Evolutionary conservation across 1,140 invertebrate species (phyloP).

Genomic region (Delia radicum): DNA sequence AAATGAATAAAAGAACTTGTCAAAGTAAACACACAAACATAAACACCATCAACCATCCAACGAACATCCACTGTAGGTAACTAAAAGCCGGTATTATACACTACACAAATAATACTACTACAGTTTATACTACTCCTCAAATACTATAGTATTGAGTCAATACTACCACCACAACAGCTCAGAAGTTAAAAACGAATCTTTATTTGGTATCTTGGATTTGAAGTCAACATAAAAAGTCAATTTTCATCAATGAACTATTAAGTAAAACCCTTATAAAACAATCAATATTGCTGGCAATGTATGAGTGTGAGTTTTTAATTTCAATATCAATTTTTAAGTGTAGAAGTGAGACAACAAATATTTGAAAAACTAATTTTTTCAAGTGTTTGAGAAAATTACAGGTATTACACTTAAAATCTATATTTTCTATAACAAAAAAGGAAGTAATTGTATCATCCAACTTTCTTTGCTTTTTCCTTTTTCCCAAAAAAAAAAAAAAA

Average conservation of each 20-base stretch:
- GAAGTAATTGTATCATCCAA: too few relatives aligned
- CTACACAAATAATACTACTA: neutral
- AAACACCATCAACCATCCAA: neutral
- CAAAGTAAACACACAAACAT: slow-evolving; percentile 22
- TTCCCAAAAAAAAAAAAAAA: too few relatives aligned
- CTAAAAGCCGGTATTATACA: slow-evolving; percentile 12
- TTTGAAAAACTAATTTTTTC: neutral
- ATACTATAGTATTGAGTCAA: too few relatives aligned
- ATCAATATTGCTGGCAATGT: neutral
- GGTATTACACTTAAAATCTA: neutral
- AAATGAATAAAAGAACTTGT: slow-evolving; percentile 11
- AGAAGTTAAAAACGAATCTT: neutral
- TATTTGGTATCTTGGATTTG: neutral
- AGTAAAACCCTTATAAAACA: neutral
- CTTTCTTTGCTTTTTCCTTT: neutral
- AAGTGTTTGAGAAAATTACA: neutral
- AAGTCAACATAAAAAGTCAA: slow-evolving; percentile 17
- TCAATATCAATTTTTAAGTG: neutral
- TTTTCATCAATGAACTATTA: slow-evolving; percentile 11
- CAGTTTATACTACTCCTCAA: neutral
- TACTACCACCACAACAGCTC: slow-evolving; percentile 3
- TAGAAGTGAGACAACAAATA: neutral
- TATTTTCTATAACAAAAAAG: too few relatives aligned
- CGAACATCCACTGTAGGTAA: neutral
- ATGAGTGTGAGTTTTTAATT: neutral